Percentiles rank a stretch among this genome's conserved stretches.
phyloP scores from a whole-genome alignment of 2,888 invertebrate genomes.

The Cantharis rustica region DNA sequence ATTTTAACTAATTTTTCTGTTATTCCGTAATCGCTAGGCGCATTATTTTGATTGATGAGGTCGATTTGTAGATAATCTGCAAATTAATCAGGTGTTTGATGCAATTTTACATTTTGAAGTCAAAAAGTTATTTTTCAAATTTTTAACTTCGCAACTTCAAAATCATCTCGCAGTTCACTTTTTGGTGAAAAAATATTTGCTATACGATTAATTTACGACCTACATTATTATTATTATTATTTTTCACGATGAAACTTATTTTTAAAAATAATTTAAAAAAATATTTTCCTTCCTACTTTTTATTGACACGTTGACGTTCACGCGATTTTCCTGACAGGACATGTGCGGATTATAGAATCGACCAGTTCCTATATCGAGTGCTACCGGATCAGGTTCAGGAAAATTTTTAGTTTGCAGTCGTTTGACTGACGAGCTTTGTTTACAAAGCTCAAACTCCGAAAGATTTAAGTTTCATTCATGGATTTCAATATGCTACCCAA shows the following conservation, averaged over 20 bases:
- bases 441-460: constrained; percentile 26
- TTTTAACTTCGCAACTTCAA: background rate
- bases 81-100: background rate
- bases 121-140: background rate
- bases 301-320: constrained; percentile 28
- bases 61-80: background rate
- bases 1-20: background rate
- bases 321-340: constrained; percentile 31
- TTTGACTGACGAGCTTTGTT: constrained; percentile 31
- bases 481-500: constrained; percentile 39
- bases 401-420: constrained; percentile 28
- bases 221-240: background rate
- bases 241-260: background rate
- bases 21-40: background rate
- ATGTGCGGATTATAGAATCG: constrained; percentile 37
- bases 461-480: constrained; percentile 45
- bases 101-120: background rate
- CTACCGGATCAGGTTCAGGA: constrained; percentile 21
- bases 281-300: constrained; percentile 11
- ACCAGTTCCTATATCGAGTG: constrained; percentile 29
- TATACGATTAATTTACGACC: background rate
- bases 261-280: background rate
- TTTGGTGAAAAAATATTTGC: background rate
- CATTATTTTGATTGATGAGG: background rate
- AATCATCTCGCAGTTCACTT: too few relatives aligned